Conservation (phyloP, 2,113 vertebrate species). For the Buteo buteo region DNA sequence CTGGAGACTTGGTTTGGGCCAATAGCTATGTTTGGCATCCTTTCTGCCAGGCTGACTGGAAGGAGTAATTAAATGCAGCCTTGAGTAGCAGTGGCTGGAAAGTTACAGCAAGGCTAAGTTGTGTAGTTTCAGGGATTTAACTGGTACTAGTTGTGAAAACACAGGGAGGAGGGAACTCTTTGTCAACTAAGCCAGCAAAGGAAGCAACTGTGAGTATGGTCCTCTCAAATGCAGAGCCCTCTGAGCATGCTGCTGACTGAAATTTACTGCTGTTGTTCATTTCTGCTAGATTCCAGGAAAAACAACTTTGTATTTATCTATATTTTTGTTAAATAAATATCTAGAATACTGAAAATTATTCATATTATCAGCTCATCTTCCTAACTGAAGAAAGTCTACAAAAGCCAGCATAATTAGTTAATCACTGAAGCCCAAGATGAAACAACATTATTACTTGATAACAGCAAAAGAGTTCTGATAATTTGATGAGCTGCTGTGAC, state of each 20-base stretch:
- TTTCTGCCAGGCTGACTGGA: not conserved
- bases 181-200: not conserved
- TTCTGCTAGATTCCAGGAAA: not conserved
- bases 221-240: not conserved
- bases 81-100: not conserved
- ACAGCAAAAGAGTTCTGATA: not conserved
- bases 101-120: not conserved
- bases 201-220: not conserved
- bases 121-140: not conserved
- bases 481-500: not conserved
- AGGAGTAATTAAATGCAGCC: not conserved
- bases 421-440: not conserved
- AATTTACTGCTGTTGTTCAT: not conserved
- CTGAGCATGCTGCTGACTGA: not conserved
- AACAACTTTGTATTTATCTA: not conserved
- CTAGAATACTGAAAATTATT: not conserved
- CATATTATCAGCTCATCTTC: not conserved
- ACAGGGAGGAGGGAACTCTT: not conserved
- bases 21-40: not conserved
- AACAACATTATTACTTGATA: not conserved
- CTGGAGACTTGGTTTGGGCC: not conserved
- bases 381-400: not conserved
- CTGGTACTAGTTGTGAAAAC: not conserved
- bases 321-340: not conserved
- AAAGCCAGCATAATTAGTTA: not conserved